These are phyloP conservation scores for Melanargia galathea DNA, from an alignment of 2,888 invertebrate genomes.

Conservation along the genomic window DNA sequence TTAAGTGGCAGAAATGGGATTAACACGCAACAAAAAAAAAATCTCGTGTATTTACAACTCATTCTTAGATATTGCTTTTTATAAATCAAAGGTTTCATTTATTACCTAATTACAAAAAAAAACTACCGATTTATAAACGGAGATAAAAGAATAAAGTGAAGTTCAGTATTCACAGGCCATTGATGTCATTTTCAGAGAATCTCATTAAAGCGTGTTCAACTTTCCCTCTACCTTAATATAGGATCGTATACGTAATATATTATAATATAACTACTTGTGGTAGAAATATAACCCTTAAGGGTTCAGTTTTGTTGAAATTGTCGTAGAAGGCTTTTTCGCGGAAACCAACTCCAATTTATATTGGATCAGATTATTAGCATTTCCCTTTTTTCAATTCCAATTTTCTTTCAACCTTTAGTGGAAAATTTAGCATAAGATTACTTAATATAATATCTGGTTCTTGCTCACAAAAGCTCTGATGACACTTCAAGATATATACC, in stretches of 20 bases:
- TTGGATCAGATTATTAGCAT: slow-evolving; percentile 60
- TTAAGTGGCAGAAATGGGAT: neutral
- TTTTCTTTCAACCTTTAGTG: slow-evolving; percentile 51
- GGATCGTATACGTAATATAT: neutral
- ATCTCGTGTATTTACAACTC: neutral
- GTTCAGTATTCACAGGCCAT: slow-evolving; percentile 18
- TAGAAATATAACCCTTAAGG: too few species aligned
- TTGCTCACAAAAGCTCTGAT: slow-evolving; percentile 13
- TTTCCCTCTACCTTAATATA: slow-evolving; percentile 32
- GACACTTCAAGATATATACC: slow-evolving; percentile 1
- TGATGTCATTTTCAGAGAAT: slow-evolving; percentile 27
- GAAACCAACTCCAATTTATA: slow-evolving; percentile 57
- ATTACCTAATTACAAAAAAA: neutral
- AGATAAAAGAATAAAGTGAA: slow-evolving; percentile 20
- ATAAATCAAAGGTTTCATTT: neutral
- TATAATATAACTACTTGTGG: too few species aligned
- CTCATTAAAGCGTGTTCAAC: slow-evolving; percentile 37
- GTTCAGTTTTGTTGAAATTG: slow-evolving; percentile 40
- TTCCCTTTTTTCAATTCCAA: slow-evolving; percentile 60
- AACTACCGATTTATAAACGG: neutral
- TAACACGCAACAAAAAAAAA: neutral
- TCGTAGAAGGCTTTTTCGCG: slow-evolving; percentile 48
- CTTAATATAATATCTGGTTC: slow-evolving; percentile 38
- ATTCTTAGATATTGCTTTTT: neutral
- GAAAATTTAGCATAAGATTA: slow-evolving; percentile 51